A percentile compares a stretch with the other conserved stretches of the same genome.
These are phyloP conservation scores for Porites cylindrica DNA, from an alignment of 92 coral and sea anemone genomes.

Conservation along the genomic window DNA sequence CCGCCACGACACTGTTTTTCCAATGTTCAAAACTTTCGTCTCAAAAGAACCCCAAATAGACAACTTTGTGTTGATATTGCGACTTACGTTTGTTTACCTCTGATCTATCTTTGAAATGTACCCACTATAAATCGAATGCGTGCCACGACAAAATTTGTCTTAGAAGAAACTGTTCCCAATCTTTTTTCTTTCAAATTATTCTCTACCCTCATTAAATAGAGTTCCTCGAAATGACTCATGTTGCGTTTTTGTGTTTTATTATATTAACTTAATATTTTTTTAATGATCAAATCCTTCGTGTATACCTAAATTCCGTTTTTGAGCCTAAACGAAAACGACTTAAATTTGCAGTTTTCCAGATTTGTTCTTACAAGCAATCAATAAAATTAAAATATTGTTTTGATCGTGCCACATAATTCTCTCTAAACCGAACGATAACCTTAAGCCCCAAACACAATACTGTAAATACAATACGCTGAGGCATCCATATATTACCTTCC, in stretches of 20 bases:
- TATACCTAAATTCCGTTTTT: background rate
- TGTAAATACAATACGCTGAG: conserved; percentile 4
- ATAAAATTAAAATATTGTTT: background rate
- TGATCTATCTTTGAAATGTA: too few relatives aligned
- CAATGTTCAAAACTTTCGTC: too few relatives aligned
- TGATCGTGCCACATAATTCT: conserved; percentile 22
- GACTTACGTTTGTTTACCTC: background rate
- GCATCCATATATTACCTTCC: conserved; percentile 45
- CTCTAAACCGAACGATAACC: conserved; percentile 32
- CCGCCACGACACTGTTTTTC: too few relatives aligned
- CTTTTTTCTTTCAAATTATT: background rate
- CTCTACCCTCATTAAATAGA: background rate
- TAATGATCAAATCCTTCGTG: too few relatives aligned
- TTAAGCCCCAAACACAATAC: conserved; percentile 28
- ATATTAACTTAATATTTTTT: background rate
- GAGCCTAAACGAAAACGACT: background rate
- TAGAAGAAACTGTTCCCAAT: background rate
- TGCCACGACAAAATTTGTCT: background rate
- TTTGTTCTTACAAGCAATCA: background rate
- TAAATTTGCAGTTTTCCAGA: background rate
- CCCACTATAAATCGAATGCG: background rate
- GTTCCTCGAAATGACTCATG: conserved; percentile 19
- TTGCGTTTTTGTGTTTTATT: background rate
- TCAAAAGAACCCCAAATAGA: too few relatives aligned
- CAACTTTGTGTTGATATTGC: background rate